Percentiles rank a stretch among this genome's conserved stretches.
These are phyloP conservation scores for Delichon dasypus DNA, from an alignment of 2,797 vertebrate species.

Conservation along the genomic window DNA sequence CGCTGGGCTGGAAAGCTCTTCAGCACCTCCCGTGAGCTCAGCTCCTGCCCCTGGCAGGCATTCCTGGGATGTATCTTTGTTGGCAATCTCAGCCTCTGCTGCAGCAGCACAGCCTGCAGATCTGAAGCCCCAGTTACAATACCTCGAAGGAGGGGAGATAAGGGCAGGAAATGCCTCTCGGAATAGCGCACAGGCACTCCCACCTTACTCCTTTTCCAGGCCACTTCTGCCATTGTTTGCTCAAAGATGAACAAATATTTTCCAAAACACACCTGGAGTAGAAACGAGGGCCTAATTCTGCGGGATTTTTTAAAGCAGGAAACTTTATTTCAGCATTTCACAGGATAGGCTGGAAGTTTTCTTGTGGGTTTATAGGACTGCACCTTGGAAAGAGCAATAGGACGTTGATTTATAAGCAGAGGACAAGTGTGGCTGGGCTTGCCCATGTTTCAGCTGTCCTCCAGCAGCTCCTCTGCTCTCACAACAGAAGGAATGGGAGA, in stretches of 20 bases:
- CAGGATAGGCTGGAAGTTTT: not conserved
- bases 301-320: not conserved
- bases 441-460: not conserved
- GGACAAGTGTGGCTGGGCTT: not conserved
- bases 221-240: conserved; percentile 39
- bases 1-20: not conserved
- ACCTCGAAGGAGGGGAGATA: conserved; percentile 42
- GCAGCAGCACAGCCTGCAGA: conserved; percentile 19
- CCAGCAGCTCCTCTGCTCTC: not conserved
- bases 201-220: conserved; percentile 42
- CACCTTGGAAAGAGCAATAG: not conserved
- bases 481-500: not conserved
- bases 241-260: conserved; percentile 40
- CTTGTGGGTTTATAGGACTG: not conserved
- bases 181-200: conserved; percentile 9
- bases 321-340: not conserved
- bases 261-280: conserved; percentile 33
- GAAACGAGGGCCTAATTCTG: not conserved
- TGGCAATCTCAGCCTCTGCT: not conserved
- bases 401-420: not conserved
- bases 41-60: not conserved
- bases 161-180: conserved; percentile 54
- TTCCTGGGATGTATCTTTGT: conserved; percentile 32
- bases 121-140: conserved; percentile 35
- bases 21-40: not conserved